Evolutionary conservation across 2,113 vertebrate species (phyloP).

Genomic region (Cyrtonyx montezumae): DNA sequence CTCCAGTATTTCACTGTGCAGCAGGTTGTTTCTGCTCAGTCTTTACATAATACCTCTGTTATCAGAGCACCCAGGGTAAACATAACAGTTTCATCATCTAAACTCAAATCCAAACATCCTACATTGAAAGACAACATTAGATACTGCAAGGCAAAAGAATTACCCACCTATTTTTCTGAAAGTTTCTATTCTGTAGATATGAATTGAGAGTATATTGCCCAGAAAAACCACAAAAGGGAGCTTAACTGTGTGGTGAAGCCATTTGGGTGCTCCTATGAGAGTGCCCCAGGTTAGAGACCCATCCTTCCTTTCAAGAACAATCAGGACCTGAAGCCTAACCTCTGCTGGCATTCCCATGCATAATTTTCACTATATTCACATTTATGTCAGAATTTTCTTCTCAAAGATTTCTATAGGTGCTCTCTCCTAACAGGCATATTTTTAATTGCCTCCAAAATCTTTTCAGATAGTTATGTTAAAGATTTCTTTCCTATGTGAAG

Average conservation of each 20-base stretch:
- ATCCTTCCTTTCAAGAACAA: background rate
- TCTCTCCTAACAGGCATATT: background rate
- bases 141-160: background rate
- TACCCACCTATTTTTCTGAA: background rate
- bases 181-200: background rate
- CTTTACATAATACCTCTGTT: too few species aligned
- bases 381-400: background rate
- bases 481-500: background rate
- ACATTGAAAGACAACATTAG: rapidly evolving
- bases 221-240: background rate
- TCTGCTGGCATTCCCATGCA: background rate
- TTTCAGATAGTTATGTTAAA: slow-evolving; percentile 24
- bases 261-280: background rate
- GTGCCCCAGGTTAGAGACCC: background rate
- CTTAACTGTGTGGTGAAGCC: background rate
- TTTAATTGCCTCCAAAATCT: background rate
- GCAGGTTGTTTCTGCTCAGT: too few species aligned
- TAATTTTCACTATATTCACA: background rate
- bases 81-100: background rate
- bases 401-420: background rate
- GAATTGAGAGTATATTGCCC: background rate
- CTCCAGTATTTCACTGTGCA: too few species aligned
- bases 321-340: background rate
- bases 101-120: background rate
- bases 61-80: too few species aligned